Percentiles rank a stretch among this genome's conserved stretches.
Conservation (phyloP, 2,888 invertebrate species). For the Mesochorus sp. region DNA sequence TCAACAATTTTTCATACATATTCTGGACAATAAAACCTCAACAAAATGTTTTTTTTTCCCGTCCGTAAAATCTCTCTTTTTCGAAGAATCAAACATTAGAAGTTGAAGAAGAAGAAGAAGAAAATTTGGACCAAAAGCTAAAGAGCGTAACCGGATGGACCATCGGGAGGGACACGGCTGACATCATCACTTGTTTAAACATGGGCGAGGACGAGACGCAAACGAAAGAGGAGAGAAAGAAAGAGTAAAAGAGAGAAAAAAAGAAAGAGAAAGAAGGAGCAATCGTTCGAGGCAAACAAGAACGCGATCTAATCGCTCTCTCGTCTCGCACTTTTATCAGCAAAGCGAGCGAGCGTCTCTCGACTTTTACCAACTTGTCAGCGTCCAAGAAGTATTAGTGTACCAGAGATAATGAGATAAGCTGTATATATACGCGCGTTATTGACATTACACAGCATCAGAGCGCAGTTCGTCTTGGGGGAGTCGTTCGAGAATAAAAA, state of each 20-base stretch:
- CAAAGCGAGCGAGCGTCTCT: constrained; percentile 39
- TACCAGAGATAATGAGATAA: not conserved
- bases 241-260: not conserved
- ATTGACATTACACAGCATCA: not conserved
- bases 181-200: constrained; percentile 78
- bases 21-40: too few species aligned
- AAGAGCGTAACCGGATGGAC: constrained; percentile 76
- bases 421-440: not conserved
- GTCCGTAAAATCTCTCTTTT: not conserved
- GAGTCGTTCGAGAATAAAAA: not conserved
- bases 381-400: constrained; percentile 8
- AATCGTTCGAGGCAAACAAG: constrained; percentile 73
- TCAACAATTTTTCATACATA: not conserved
- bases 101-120: too few species aligned
- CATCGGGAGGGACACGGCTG: constrained; percentile 67
- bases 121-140: constrained; percentile 68
- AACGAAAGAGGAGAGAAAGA: constrained; percentile 9
- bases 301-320: constrained; percentile 76
- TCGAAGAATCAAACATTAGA: too few species aligned
- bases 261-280: constrained; percentile 14
- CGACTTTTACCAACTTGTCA: constrained; percentile 52
- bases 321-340: constrained; percentile 73
- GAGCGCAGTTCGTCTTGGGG: not conserved
- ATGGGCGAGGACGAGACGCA: constrained; percentile 75
- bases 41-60: not conserved